phyloP scores from a whole-genome alignment of 2,113 vertebrate genomes.

The Zosterops pallidus region DNA sequence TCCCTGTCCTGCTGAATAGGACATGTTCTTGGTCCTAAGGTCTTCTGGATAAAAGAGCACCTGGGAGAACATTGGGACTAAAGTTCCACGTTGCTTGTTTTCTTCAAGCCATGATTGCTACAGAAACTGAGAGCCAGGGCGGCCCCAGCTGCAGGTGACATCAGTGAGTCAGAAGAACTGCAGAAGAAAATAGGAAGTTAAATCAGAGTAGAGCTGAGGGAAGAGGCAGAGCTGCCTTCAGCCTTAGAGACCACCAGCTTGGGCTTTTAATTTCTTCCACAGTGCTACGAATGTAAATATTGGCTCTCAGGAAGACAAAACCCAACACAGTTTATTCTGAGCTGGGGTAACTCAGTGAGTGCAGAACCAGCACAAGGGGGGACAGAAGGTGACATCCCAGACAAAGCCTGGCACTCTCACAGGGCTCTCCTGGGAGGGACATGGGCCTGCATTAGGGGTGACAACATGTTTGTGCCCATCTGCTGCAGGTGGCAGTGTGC shows the following conservation, averaged over 20 bases:
- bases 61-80: neutral
- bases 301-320: neutral
- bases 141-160: neutral
- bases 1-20: neutral
- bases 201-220: neutral
- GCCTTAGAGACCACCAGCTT: neutral
- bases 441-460: neutral
- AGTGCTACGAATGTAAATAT: neutral
- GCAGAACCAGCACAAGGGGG: neutral
- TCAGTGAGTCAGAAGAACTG: neutral
- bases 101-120: neutral
- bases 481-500: neutral
- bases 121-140: neutral
- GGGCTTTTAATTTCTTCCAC: neutral
- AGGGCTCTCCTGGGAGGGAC: neutral
- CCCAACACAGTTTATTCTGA: neutral
- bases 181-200: neutral
- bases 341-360: neutral
- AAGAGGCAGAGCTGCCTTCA: neutral
- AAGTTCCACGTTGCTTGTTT: neutral
- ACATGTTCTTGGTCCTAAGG: neutral
- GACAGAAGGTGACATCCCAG: neutral
- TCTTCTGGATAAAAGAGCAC: neutral
- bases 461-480: neutral
- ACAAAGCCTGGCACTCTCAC: neutral